Evolutionary conservation across 2,888 invertebrate genomes (phyloP), one percentile per base, ranked within the genome.

Genomic region (Perithous albicinctus): DNA sequence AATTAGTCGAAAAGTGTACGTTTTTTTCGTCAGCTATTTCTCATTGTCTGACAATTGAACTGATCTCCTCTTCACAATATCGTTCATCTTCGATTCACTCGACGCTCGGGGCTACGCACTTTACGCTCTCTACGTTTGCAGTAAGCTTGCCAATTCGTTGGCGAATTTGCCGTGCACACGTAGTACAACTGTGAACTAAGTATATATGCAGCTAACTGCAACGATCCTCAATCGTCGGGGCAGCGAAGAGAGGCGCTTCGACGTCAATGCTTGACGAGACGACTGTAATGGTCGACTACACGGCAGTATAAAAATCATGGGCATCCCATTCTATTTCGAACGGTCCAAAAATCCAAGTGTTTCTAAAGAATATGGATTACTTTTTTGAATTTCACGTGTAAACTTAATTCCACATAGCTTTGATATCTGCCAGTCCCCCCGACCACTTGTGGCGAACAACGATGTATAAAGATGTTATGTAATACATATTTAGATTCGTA

Each of bases 181-280:
- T 32, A 10, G 10, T 48, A 66, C 29, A 32, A 26, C 48, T 32
- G 48, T 32, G 20, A n/a, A 32, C 8, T 29, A n/a, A n/a, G n/a
- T n/a, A n/a, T n/a, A 46, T 48, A n/a, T 10, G 41, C 41, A 15
- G 43, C 12, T 32, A 48, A 66, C 66, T 63, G 63, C 20, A 66
- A 48, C 48, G 32, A 29, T 32, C 20, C 48, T 18, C 20, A 48
- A 48, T 66, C 32, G 32, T 18, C 48, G 66, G 26, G 38, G 2
- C 29, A 15, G 43, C 26, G 29, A 26, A 15, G 46, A 46, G 29
- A 3, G n/a, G n/a, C 15, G 43, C 64, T 66, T 66, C 46, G 46
- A 15, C 66, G 66, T 66, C 48, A 48, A 32, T 66, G 12, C 66
- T 66, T 18, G 29, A 66, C 48, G 35, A 67, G 51, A 67, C 35